These are phyloP conservation scores for Cydia splendana DNA, from an alignment of 1,140 invertebrate species.

Conservation along the genomic window DNA sequence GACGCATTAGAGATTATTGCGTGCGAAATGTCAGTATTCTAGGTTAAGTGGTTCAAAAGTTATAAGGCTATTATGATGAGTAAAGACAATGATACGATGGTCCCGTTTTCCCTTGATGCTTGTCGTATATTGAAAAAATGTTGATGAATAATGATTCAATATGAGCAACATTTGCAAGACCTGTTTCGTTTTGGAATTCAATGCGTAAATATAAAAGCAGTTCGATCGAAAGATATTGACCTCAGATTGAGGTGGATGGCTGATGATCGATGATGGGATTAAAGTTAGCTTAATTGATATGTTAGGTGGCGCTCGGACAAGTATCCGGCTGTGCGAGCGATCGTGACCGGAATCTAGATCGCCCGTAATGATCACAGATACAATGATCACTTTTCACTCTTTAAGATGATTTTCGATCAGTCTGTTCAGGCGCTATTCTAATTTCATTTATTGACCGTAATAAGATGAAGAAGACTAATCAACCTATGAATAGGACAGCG, in stretches of 20 bases:
- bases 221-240: constrained; percentile 73
- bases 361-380: constrained; percentile 35
- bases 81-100: constrained; percentile 21
- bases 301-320: constrained; percentile 56
- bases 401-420: constrained; percentile 33
- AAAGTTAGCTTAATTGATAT: constrained; percentile 59
- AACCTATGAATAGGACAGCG: no score
- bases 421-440: constrained; percentile 27
- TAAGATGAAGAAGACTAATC: constrained; percentile 7
- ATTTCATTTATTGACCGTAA: constrained; percentile 7
- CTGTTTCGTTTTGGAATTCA: constrained; percentile 65
- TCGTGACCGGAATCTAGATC: constrained; percentile 43
- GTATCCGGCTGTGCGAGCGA: constrained; percentile 40
- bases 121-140: neutral
- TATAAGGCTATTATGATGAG: constrained; percentile 28
- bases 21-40: constrained; percentile 31
- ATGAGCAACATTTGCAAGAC: constrained; percentile 57
- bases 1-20: constrained; percentile 19
- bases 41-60: constrained; percentile 33
- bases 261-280: constrained; percentile 70
- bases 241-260: constrained; percentile 60
- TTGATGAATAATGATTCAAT: constrained; percentile 46
- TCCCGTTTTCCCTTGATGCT: neutral
- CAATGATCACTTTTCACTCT: constrained; percentile 34
- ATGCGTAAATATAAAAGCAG: constrained; percentile 51